These are phyloP conservation scores for Drosophila rubida DNA, from an alignment of 2,888 invertebrate species.

Conservation along the genomic window DNA sequence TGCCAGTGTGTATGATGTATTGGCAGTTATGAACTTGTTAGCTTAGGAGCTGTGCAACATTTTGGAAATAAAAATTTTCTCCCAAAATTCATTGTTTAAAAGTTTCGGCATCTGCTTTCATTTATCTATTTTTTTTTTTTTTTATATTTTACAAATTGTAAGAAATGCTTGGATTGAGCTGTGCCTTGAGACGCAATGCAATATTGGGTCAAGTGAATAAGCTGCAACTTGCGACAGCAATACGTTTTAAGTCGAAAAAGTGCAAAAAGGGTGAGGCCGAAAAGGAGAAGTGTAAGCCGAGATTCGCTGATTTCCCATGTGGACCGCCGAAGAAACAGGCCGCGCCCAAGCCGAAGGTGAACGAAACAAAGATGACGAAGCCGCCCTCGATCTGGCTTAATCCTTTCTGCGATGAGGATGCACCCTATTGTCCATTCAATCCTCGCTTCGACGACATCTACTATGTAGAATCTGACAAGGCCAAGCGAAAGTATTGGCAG, in stretches of 20 bases:
- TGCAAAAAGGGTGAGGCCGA: constrained; percentile 6
- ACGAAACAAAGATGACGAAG: constrained; percentile 11
- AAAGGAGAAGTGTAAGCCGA: constrained; percentile 22
- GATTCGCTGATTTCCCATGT: constrained; percentile 38
- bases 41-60: constrained; percentile 4
- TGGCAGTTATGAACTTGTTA: constrained; percentile 2
- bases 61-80: constrained; percentile 15
- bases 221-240: neutral
- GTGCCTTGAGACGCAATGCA: neutral
- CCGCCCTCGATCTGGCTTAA: constrained; percentile 74
- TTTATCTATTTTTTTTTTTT: neutral
- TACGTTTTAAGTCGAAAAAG: constrained; percentile 45
- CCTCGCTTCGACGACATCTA: constrained; percentile 80
- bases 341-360: neutral
- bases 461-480: constrained; percentile 77
- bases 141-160: neutral
- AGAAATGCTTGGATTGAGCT: constrained; percentile 25
- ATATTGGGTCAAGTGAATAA: neutral
- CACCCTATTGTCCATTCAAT: constrained; percentile 52
- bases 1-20: neutral
- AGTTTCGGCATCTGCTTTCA: constrained; percentile 7
- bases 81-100: constrained; percentile 10
- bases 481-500: constrained; percentile 79
- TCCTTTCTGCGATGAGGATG: constrained; percentile 59
- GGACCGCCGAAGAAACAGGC: constrained; percentile 42